Base-by-base conservation (phyloP, 2,113 vertebrate species). In the Amphiprion percula region DNA sequence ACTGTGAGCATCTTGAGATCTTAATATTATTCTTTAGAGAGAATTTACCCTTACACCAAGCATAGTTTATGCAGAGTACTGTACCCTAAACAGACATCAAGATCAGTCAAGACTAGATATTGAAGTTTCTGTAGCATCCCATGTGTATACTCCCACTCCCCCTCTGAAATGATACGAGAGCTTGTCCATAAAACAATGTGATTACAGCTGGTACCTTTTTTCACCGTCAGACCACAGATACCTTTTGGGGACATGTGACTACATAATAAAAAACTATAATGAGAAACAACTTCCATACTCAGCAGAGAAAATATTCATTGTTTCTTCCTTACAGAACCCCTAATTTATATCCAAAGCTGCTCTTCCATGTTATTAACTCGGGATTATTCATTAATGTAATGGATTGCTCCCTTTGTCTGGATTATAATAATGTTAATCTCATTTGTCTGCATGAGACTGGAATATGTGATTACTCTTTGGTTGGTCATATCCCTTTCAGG, bases 381-480 rank as follows among this genome's bases (percentile, higher is more conserved):
- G 15, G 54, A 84, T 83, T 74, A 79, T 86, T 84, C 64, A 74
- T 80, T 82, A 66, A 77, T 61, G 26, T 78, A 91, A 82, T 87
- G 83, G 79, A 59, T 69, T 83, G 79, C 68, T 77, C 78, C 82
- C 71, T 80, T 88, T 87, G 56, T 78, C 66, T 84, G 82, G 84
- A 86, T 92, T 91, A 88, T 71, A 55, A 61, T 74, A 24, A 73
- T 59, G 74, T 74, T 89, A 88, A 89, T 93, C 80, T 74, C 44
- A 56, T 56, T 67, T 62, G 73, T 24, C 59, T 85, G 82, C 5
- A 69, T 79, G 53, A 77, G 56, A 53, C 26, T 47, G 46, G 24
- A 47, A 69, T 33, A 60, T 39, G 49, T 77, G 62, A 63, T 55
- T 74, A 52, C 50, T 74, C 67, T 65, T 55, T 75, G 33, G 15